Percentiles rank a stretch among this genome's conserved stretches.
Evolutionary conservation across 2,797 vertebrate species (phyloP).

Genomic region (Anguilla megastoma): DNA sequence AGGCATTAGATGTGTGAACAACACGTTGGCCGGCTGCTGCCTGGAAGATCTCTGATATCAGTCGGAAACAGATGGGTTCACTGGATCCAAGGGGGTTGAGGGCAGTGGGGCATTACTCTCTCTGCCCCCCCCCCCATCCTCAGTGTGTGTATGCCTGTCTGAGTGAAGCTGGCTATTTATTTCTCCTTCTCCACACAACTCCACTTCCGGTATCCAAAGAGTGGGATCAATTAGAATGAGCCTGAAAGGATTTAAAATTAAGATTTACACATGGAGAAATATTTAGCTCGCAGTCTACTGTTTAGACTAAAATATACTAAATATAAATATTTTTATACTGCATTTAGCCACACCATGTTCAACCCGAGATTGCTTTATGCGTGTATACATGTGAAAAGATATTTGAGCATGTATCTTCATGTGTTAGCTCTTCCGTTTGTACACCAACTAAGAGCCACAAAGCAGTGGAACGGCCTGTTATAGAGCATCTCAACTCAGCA

Average conservation of each 20-base stretch:
- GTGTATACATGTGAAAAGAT: not conserved
- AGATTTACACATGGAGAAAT: not conserved
- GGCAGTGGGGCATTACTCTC: not conserved
- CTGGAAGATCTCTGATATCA: conserved; percentile 47
- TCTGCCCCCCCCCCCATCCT: not conserved
- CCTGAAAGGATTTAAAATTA: not conserved
- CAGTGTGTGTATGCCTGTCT: not conserved
- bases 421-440: not conserved
- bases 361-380: not conserved
- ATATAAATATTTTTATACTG: not conserved
- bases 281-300: not conserved
- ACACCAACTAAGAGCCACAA: not conserved
- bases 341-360: not conserved
- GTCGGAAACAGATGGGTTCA: conserved; percentile 40
- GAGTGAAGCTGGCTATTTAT: not conserved
- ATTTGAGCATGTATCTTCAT: not conserved
- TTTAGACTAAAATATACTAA: no score
- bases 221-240: not conserved
- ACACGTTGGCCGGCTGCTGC: conserved; percentile 18
- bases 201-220: not conserved
- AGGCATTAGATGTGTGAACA: conserved; percentile 35
- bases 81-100: not conserved
- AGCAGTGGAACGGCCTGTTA: not conserved
- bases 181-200: not conserved
- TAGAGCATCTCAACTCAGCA: not conserved